Evolutionary conservation across 2,888 invertebrate genomes (phyloP).

Genomic region (Platycheirus rosarum): DNA sequence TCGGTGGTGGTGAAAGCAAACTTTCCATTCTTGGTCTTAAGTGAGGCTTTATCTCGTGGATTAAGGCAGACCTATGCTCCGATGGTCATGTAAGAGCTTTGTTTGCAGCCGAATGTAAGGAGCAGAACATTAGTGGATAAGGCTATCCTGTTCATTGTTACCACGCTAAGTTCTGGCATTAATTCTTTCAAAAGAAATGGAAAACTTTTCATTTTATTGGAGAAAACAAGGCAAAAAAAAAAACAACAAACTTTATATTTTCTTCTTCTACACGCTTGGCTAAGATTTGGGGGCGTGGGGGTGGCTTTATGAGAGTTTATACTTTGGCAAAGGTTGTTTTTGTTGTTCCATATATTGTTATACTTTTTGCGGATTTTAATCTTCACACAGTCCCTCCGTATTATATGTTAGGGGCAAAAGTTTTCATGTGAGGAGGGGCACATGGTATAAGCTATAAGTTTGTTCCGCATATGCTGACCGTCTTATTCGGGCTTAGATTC

Average conservation of each 20-base stretch:
- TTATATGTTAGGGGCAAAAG: conserved; percentile 42
- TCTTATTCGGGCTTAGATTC: conserved; percentile 46
- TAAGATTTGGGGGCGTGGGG: conserved; percentile 50
- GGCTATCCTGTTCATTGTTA: conserved; percentile 68
- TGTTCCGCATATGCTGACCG: conserved; percentile 63
- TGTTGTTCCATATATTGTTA: conserved; percentile 40
- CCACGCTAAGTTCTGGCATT: conserved; percentile 42
- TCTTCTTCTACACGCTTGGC: conserved; percentile 9
- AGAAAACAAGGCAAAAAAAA: conserved; percentile 5
- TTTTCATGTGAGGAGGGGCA: conserved; percentile 28
- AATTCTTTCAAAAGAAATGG: conserved; percentile 58
- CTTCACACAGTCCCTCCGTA: conserved; percentile 45
- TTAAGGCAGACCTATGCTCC: conserved; percentile 34
- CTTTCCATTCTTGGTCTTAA: conserved; percentile 62
- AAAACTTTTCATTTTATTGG: conserved; percentile 70
- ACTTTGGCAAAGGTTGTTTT: conserved; percentile 46
- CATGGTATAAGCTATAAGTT: conserved; percentile 47
- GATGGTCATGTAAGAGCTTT: conserved; percentile 62
- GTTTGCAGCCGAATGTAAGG: conserved; percentile 54
- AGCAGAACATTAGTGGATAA: conserved; percentile 72
- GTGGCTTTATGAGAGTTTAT: conserved; percentile 65
- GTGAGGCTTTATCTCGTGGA: conserved; percentile 60
- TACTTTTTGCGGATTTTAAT: conserved; percentile 55
- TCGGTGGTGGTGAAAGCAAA: conserved; percentile 45
- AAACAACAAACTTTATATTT: conserved; percentile 27